phyloP scores from a whole-genome alignment of 2,888 invertebrate species.

The Dryobota labecula region DNA sequence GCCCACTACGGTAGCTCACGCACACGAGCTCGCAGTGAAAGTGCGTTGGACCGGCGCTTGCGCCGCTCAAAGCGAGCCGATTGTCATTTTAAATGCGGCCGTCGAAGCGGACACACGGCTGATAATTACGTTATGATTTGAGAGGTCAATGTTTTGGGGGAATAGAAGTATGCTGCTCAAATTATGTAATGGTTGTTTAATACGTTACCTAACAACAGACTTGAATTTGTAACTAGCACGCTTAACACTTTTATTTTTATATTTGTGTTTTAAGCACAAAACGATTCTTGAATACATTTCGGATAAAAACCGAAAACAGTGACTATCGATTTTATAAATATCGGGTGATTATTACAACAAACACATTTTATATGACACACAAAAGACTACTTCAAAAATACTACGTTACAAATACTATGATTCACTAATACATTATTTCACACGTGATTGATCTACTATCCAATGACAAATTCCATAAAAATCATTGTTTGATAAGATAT shows the following conservation, averaged over 20 bases:
- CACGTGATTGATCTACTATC: constrained; percentile 27
- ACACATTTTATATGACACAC: constrained; percentile 2
- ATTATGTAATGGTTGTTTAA: constrained; percentile 48
- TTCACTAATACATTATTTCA: constrained; percentile 30
- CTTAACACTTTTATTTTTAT: constrained; percentile 15
- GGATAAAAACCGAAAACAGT: neutral
- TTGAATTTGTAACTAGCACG: constrained; percentile 13
- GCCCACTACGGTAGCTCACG: constrained; percentile 71
- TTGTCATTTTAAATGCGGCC: constrained; percentile 74
- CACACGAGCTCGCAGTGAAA: constrained; percentile 82
- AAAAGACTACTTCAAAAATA: constrained; percentile 14
- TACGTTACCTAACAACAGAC: constrained; percentile 45
- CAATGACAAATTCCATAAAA: constrained; percentile 49
- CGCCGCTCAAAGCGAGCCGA: constrained; percentile 60
- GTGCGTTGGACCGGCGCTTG: constrained; percentile 72
- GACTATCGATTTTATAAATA: neutral
- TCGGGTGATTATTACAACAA: neutral
- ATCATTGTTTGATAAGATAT: constrained; percentile 51
- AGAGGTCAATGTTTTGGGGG: constrained; percentile 65
- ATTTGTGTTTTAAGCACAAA: neutral
- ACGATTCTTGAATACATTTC: neutral
- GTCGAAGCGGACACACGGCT: constrained; percentile 68
- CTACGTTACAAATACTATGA: constrained; percentile 19
- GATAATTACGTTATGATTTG: constrained; percentile 59
- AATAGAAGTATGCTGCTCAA: constrained; percentile 57